Evolutionary conservation across 2,888 invertebrate species (phyloP), one percentile per base, ranked within the genome.

Genomic region (Drosophila koepferae): DNA sequence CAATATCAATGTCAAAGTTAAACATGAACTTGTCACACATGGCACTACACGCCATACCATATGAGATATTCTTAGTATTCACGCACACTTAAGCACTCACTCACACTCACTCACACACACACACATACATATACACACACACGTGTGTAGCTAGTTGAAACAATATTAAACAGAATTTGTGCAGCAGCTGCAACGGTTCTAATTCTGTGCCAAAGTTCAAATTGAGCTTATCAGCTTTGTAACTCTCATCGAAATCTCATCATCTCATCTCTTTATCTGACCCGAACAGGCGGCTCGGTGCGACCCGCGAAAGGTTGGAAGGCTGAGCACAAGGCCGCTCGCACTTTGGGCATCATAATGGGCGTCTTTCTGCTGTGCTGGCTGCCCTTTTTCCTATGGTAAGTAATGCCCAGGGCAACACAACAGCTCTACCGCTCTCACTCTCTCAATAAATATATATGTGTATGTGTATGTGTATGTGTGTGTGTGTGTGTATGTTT

Each of bases 341-440:
- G 98, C 90, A 99, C 99, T 56, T 95, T 99, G 48, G 99, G 99
- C 81, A 98, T 99, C 90, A 98, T 99, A 83, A 98, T 99, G 96
- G 98, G 98, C 43, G 98, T 97, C 36, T 99, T 99, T 94, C 94
- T 99, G 81, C 94, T 98, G 66, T 99, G 99, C 93, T 99, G 98
- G 98, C 94, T 98, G 86, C 99, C 99, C 60, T 99, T 99, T 95
- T 99, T 99, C 94, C 95, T 97, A 48, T 98, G 98, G 98, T 98
- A 95, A 67, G 75, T 16, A 40, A 16, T 40, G 38, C 16, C 38
- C 38, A 40, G 7, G 16, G 38, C 66, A 10, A 18, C 14, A 10
- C 28, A 9, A 3, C 16, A 10, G 0, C 16, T 28, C 38, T 54
- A 10, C 0, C 23, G 10, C 38, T 40, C n/a, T 10, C 20, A 5